Percentiles rank a stretch among this genome's conserved stretches.
Evolutionary conservation across 2,797 vertebrate genomes (phyloP).

Genomic region (Epinephelus coioides): DNA sequence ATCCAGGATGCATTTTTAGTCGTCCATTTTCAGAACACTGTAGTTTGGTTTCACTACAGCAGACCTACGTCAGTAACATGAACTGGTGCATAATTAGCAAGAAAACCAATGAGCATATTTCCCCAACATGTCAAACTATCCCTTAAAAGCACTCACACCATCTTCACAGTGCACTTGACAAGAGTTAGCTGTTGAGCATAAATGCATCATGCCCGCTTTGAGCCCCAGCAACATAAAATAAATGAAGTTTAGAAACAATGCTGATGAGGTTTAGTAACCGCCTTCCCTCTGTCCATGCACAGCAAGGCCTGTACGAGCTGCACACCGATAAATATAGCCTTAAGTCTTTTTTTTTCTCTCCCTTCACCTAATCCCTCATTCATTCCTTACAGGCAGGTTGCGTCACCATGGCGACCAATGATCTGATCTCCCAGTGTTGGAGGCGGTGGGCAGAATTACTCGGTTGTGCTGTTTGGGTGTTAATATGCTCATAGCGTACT

Average conservation of each 20-base stretch:
- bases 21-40: too few species aligned
- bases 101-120: background rate
- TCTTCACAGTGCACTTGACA: constrained; percentile 32
- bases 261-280: constrained; percentile 30
- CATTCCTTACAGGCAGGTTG: constrained; percentile 75
- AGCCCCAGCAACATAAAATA: constrained; percentile 35
- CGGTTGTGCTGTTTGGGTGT: constrained; percentile 7
- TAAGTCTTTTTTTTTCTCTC: constrained; percentile 63
- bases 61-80: too few species aligned
- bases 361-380: constrained; percentile 76
- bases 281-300: constrained; percentile 32
- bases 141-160: background rate
- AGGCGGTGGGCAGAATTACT: constrained; percentile 8
- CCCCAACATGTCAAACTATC: constrained; percentile 5
- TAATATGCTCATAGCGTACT: constrained; percentile 18
- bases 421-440: constrained; percentile 50
- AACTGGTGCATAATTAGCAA: background rate
- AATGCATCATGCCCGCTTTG: constrained; percentile 16
- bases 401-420: constrained; percentile 76
- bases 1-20: too few species aligned
- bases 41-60: too few species aligned
- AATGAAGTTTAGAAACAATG: constrained; percentile 46
- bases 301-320: constrained; percentile 50
- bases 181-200: constrained; percentile 43
- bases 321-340: constrained; percentile 75